Percentiles rank a stretch among this genome's conserved stretches.
Evolutionary conservation across 2,797 vertebrate genomes (phyloP).

Genomic region (Enteromius radiatus): DNA sequence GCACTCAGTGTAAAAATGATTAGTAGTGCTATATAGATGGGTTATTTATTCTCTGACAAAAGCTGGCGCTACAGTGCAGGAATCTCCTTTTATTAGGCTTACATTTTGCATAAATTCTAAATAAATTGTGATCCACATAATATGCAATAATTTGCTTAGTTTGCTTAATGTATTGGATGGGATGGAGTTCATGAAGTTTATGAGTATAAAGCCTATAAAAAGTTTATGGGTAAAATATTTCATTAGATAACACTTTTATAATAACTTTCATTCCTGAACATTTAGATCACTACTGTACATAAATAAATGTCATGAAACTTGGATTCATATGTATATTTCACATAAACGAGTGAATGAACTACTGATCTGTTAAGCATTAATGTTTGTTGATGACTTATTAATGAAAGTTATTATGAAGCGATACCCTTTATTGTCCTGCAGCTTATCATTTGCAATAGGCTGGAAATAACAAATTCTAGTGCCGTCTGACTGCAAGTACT

Average conservation of each 20-base stretch:
- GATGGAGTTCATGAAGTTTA: conserved; percentile 18
- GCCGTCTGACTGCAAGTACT: conserved; percentile 10
- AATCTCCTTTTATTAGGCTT: conserved; percentile 4
- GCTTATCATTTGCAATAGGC: conserved; percentile 10
- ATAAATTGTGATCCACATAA: conserved; percentile 7
- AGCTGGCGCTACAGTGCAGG: not conserved
- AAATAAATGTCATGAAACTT: conserved; percentile 16
- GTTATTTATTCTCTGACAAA: conserved; percentile 37
- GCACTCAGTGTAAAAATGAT: conserved; percentile 28
- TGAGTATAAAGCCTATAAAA: conserved; percentile 10
- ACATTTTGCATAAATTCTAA: not conserved
- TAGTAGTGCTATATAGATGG: conserved; percentile 12
- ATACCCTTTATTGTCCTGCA: conserved; percentile 14
- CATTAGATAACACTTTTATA: not conserved
- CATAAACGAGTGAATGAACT: conserved; percentile 1
- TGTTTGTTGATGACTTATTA: conserved; percentile 30
- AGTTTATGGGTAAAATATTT: conserved; percentile 20
- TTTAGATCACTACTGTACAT: conserved; percentile 1
- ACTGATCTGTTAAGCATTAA: conserved; percentile 19
- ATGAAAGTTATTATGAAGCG: conserved; percentile 18
- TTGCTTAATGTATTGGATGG: conserved; percentile 3
- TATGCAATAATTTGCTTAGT: conserved; percentile 11
- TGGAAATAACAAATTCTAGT: conserved; percentile 20
- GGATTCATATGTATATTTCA: conserved; percentile 15
- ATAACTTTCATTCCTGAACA: conserved; percentile 18